Evolutionary conservation across 2,797 vertebrate species (phyloP).

Genomic region (Darevskia mixta): DNA sequence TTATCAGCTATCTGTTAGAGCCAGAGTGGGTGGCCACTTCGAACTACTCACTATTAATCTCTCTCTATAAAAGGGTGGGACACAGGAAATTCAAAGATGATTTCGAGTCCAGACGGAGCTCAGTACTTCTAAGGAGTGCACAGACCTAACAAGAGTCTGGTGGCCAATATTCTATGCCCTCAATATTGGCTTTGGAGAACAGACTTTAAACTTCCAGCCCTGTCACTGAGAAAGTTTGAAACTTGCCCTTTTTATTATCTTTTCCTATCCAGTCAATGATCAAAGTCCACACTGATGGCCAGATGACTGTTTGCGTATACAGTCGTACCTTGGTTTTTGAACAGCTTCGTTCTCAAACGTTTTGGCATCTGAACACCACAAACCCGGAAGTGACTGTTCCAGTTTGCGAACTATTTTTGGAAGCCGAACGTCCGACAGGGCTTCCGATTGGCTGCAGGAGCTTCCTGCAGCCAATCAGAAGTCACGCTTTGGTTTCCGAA

Average conservation of each 20-base stretch:
- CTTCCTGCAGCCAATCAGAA: no score
- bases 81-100: not conserved
- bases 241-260: not conserved
- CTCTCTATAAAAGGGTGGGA: not conserved
- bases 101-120: not conserved
- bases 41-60: not conserved
- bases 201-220: not conserved
- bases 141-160: not conserved
- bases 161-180: not conserved
- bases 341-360: no score
- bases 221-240: not conserved
- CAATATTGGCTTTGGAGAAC: not conserved
- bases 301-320: not conserved
- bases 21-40: no score
- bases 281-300: not conserved
- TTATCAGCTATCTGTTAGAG: not conserved
- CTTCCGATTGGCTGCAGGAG: no score
- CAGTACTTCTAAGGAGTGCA: not conserved
- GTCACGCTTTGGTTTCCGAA: no score
- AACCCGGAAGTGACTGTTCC: no score
- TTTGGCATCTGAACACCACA: no score
- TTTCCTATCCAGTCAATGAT: not conserved
- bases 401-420: no score
- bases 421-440: no score
- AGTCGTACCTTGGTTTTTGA: no score